Evolutionary conservation across 2,888 invertebrate species (phyloP).

Genomic region (Mimachlamys varia): DNA sequence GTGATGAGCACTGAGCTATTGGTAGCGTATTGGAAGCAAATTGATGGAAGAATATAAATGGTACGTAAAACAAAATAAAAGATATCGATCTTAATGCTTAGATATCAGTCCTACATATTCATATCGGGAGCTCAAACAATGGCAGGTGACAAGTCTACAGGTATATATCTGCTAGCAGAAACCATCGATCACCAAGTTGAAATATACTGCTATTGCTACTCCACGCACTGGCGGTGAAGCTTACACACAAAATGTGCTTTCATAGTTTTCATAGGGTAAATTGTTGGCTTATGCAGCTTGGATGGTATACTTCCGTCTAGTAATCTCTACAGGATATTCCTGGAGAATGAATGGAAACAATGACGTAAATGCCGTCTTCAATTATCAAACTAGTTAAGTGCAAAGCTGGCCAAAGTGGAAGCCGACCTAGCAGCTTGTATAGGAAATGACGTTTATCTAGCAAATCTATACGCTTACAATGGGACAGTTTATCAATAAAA

Average conservation of each 20-base stretch:
- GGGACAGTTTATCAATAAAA: neutral
- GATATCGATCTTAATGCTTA: constrained; percentile 35
- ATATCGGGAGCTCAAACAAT: constrained; percentile 31
- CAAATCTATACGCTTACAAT: constrained; percentile 30
- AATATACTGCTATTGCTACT: neutral
- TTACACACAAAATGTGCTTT: constrained; percentile 22
- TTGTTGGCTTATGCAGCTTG: neutral
- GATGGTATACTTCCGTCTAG: constrained; percentile 19
- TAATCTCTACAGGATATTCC: constrained; percentile 28
- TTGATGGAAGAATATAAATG: constrained; percentile 7
- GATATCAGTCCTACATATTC: constrained; percentile 13
- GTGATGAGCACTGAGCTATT: neutral
- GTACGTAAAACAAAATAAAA: constrained; percentile 31
- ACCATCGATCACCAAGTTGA: constrained; percentile 28
- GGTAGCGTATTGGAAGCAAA: neutral
- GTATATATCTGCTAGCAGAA: neutral
- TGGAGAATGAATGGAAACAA: constrained; percentile 27
- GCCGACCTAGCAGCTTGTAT: neutral
- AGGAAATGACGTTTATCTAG: constrained; percentile 14
- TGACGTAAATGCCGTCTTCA: constrained; percentile 12
- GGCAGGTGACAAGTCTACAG: constrained; percentile 33
- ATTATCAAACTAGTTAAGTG: constrained; percentile 14
- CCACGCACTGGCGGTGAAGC: neutral
- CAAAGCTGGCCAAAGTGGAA: constrained; percentile 2
- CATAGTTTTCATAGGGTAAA: constrained; percentile 5